A percentile compares a stretch with the other conserved stretches of the same genome.
These are phyloP conservation scores for Gymnodraco acuticeps DNA, from an alignment of 2,797 vertebrate species.

Conservation along the genomic window DNA sequence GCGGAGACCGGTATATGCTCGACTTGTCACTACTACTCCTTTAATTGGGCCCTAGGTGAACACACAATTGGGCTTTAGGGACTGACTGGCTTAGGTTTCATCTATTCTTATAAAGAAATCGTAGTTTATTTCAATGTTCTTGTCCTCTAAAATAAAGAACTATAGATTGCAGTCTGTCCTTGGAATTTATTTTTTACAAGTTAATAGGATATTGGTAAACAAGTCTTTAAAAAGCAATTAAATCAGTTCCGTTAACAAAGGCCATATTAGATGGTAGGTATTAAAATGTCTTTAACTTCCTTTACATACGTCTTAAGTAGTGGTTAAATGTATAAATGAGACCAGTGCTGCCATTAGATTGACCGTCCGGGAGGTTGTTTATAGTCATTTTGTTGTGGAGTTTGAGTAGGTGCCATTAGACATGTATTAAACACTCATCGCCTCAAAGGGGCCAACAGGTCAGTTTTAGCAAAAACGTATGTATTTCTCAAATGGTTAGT, in stretches of 20 bases:
- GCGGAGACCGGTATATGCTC: constrained; percentile 74
- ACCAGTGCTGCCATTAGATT: not conserved
- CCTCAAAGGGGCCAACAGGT: not conserved
- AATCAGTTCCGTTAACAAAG: not conserved
- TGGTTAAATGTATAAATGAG: not conserved
- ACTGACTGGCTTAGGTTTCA: constrained; percentile 66
- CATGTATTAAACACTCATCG: not conserved
- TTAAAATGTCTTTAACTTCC: not conserved
- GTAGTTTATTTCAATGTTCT: constrained; percentile 52
- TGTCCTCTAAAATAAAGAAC: constrained; percentile 32
- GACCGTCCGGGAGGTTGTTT: not conserved
- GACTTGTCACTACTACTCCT: constrained; percentile 83
- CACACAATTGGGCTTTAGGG: constrained; percentile 70
- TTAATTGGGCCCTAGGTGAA: constrained; percentile 88
- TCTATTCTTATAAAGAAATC: constrained; percentile 61
- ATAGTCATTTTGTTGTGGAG: not conserved
- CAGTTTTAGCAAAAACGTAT: not conserved
- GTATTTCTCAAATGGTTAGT: not conserved
- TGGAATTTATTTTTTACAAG: constrained; percentile 20
- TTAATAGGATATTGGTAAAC: constrained; percentile 5
- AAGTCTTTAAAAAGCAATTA: not conserved
- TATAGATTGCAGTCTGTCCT: constrained; percentile 17
- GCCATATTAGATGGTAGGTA: not conserved
- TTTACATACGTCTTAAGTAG: no score
- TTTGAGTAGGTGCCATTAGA: not conserved